Evolutionary conservation across 2,888 invertebrate species (phyloP).

Genomic region (Calephelis perditalis): DNA sequence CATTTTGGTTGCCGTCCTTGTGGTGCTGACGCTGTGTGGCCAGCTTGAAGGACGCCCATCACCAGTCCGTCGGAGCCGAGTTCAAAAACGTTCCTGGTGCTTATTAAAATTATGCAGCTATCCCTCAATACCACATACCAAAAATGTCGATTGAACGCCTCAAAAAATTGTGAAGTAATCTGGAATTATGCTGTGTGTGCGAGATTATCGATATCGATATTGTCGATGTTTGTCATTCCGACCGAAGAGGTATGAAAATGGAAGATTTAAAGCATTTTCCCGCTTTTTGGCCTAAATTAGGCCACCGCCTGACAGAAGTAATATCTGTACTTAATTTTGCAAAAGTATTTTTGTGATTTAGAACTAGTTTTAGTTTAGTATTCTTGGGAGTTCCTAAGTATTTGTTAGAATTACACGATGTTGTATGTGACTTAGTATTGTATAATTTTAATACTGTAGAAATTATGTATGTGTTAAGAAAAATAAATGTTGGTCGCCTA

Average conservation of each 20-base stretch:
- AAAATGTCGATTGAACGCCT: constrained; percentile 29
- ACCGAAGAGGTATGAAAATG: background rate
- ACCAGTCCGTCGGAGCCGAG: constrained; percentile 35
- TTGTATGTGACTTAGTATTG: background rate
- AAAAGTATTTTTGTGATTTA: constrained; percentile 42
- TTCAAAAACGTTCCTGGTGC: constrained; percentile 45
- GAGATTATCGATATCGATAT: constrained; percentile 7
- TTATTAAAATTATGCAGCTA: constrained; percentile 60
- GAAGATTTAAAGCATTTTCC: constrained; percentile 32
- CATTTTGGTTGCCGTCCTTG: constrained; percentile 40
- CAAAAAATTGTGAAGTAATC: background rate
- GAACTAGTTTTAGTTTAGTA: constrained; percentile 12
- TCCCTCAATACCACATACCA: constrained; percentile 37
- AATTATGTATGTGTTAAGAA: too few species aligned
- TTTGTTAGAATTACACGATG: constrained; percentile 18
- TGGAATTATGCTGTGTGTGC: background rate
- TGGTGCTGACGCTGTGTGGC: constrained; percentile 38
- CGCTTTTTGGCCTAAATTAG: constrained; percentile 50
- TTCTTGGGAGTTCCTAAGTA: constrained; percentile 19
- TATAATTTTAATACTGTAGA: background rate
- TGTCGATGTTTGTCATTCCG: background rate
- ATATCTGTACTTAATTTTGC: constrained; percentile 53
- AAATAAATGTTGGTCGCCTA: too few species aligned
- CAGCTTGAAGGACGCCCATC: constrained; percentile 41
- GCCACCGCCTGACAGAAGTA: constrained; percentile 57